Base-by-base conservation (phyloP, 2,797 vertebrate species). In the Bovichtus variegatus region DNA sequence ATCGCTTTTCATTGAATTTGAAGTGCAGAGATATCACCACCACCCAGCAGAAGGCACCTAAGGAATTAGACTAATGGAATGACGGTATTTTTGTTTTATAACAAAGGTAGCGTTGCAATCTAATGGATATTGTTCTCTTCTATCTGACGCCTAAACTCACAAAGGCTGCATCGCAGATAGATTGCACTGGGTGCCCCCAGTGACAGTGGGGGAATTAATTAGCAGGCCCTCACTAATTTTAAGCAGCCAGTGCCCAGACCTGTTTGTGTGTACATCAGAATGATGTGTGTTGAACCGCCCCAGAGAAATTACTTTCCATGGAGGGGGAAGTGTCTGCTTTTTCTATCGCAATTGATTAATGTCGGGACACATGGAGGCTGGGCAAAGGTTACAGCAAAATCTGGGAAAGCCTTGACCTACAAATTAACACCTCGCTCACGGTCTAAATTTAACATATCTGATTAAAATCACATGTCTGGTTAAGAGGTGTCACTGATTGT, bases 201-300 rank as follows among this genome's bases (percentile, higher is more conserved):
- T 93, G 92, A 94, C 92, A 92, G 87, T 87, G 78, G 69, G 84
- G 81, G 92, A 93, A 94, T 95, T 95, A 91, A 95, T 95, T 94
- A 94, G 89, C 89, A 81, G 84, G 81, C 57, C 86, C 60, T 90
- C 80, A 75, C 90, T 94, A 91, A 94, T 94, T 94, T 91, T 85
- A 90, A 89, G 85, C 87, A 92, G 88, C 82, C 90, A 71, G 72
- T 82, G 78, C 85, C 76, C 77, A 85, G 83, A 87, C 79, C 84
- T 90, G 91, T 92, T 91, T 91, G 83, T 84, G 89, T 88, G 82
- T 78, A 76, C 74, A 86, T 85, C 85, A 76, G 75, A 80, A 67
- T 86, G 85, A 81, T 86, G 68, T 81, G 88, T 87, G 84, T 80
- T 84, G 74, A 83, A 85, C 84, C 74, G 67, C 86, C 85, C 80